These are phyloP conservation scores for Centruroides vittatus DNA, from an alignment of 1,140 invertebrate species.

Conservation along the genomic window DNA sequence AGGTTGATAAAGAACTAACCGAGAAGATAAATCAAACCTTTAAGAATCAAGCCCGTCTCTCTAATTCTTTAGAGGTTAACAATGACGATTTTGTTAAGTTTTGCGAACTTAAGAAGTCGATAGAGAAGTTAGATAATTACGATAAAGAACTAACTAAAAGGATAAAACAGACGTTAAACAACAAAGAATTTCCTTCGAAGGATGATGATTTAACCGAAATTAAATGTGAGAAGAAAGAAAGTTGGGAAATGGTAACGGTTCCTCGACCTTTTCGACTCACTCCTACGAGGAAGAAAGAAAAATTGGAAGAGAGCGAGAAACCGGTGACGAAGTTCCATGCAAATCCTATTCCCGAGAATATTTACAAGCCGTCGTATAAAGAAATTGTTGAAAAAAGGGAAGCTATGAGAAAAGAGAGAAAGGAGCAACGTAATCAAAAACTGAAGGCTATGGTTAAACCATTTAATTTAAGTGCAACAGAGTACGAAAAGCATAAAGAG, in stretches of 20 bases:
- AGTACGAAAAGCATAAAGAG: neutral
- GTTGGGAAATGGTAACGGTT: conserved; percentile 1
- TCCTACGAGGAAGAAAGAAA: conserved; percentile 3
- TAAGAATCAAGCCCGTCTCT: too few species aligned
- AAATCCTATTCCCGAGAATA: conserved; percentile 7
- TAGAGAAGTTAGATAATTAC: too few species aligned
- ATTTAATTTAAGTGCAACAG: neutral
- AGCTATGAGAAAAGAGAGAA: conserved; percentile 4
- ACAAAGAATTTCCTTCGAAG: neutral
- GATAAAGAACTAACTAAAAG: too few species aligned
- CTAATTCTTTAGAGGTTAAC: too few species aligned
- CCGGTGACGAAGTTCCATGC: neutral
- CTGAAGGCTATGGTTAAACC: neutral
- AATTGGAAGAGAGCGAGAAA: neutral
- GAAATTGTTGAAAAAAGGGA: conserved; percentile 1
- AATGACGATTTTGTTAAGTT: too few species aligned
- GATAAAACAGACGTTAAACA: neutral
- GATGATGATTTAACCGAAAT: neutral
- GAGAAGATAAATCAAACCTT: too few species aligned
- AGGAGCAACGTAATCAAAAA: conserved; percentile 1
- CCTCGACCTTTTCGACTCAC: conserved; percentile 7
- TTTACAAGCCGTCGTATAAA: conserved; percentile 4
- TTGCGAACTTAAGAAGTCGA: too few species aligned
- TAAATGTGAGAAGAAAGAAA: too few species aligned
- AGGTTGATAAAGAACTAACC: too few species aligned